Evolutionary conservation across 2,888 invertebrate genomes (phyloP).

Genomic region (Phasia obesa): DNA sequence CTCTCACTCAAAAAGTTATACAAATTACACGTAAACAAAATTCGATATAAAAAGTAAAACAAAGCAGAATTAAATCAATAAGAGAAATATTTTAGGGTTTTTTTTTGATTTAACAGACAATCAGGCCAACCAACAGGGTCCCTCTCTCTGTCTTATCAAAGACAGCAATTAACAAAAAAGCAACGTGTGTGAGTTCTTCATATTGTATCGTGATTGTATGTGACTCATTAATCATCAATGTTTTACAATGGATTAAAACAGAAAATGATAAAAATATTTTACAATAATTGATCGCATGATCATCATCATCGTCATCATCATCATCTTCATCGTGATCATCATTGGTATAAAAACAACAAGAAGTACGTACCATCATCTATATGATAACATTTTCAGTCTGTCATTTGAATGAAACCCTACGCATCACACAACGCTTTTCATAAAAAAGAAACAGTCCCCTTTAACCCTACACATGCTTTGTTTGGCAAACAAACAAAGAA

Average conservation of each 20-base stretch:
- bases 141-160: slow-evolving; percentile 46
- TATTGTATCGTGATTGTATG: not conserved
- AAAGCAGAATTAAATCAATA: slow-evolving; percentile 26
- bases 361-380: not conserved
- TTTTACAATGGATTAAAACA: slow-evolving; percentile 35
- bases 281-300: slow-evolving; percentile 55
- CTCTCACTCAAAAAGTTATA: slow-evolving; percentile 34
- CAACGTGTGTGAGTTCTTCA: slow-evolving; percentile 56
- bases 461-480: slow-evolving; percentile 33
- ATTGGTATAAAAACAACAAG: not conserved
- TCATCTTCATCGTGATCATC: not conserved
- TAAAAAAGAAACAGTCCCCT: slow-evolving; percentile 5
- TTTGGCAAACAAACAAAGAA: slow-evolving; percentile 25
- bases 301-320: slow-evolving; percentile 7
- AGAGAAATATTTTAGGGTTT: slow-evolving; percentile 21
- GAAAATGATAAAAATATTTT: slow-evolving; percentile 15
- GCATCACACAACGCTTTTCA: not conserved
- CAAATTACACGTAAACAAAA: not conserved
- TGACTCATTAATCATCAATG: slow-evolving; percentile 68
- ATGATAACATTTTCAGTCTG: not conserved
- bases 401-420: not conserved
- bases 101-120: slow-evolving; percentile 12
- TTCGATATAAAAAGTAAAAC: slow-evolving; percentile 21
- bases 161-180: slow-evolving; percentile 22
- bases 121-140: slow-evolving; percentile 28